Evolutionary conservation across 2,113 vertebrate genomes (phyloP), one percentile per base, ranked within the genome.

Genomic region (Mus musculus): DNA sequence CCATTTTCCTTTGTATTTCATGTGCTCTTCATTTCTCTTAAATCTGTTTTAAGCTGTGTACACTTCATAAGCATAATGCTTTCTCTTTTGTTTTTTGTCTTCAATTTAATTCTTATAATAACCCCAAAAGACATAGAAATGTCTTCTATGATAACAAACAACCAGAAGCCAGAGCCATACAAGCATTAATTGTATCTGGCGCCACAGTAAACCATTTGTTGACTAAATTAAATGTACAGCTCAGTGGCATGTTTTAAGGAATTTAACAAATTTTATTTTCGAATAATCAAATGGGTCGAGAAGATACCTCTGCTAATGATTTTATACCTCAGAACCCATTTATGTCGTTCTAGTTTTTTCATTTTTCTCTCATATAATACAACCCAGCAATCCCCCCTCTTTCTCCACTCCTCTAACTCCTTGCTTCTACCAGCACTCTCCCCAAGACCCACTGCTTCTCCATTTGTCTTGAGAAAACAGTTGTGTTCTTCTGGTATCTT

Each of bases 61-160:
- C 63, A 69, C 84, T 97, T 85, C 20, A 95, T 85, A 4, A 69
- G 85, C 28, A 85, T 78, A 90, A 71, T 1, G 49, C 10, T 17
- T 28, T 73, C 49, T 1, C 1, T 73, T 69, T 33, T 14, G 26
- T 85, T 76, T 95, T 36, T 93, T 72, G 52, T 67, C 75, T 84
- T 42, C 91, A 92, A 95, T 95, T 96, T 93, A 49, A 14, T 81
- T 98, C 56, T 93, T 42, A 73, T n/a, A 36, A 87, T 1, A 59
- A n/a, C 49, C 59, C 88, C 65, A 89, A 88, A 95, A 94, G 36
- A 87, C 78, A 65, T 59, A 24, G 17, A 91, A 94, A 78, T 67
- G 2, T 36, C 4, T 96, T 82, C 24, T 67, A 63, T 81, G 88
- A 84, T 76, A 61, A 88, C 42, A 78, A 56, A 87, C 49, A 90